Evolutionary conservation across 2,797 vertebrate species (phyloP), one percentile per base, ranked within the genome.

Genomic region (Phoxinus dragarum): DNA sequence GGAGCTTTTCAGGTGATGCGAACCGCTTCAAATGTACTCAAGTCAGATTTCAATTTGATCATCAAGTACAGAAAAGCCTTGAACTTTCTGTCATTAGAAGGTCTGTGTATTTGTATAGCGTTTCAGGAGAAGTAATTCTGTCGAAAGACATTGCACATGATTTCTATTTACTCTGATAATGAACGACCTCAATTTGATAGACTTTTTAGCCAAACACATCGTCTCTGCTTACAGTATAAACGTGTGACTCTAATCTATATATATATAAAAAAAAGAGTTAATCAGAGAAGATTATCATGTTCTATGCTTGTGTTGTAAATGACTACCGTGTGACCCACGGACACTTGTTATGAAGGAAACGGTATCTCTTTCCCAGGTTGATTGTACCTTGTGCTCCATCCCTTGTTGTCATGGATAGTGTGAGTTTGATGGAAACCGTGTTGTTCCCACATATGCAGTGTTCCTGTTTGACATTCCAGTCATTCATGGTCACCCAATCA

Each of bases 391-490:
- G 61, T 84, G 10, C 17, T 44, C 16, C 10, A 61, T 54, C 40
- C 72, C 54, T 72, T 76, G 64, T 87, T 86, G 73, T 86, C 68
- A 40, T 42, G 56, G 52, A 75, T 72, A 14, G 66, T 81, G 52
- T 61, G 84, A 78, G 80, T 54, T 68, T 61, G 54, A 44, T 84
- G 66, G 10, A 69, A 75, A 56, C 52, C 2, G 71, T 12, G 38
- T 54, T 79, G 4, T 89, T 89, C 84, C 84, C 88, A 89, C 61
- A 67, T 73, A 84, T 47, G 21, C 56, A 11, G 11, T 12, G 23
- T 75, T 84, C 81, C 84, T 81, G 84, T 86, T 81, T 86, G 81
- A 67, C 88, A 85, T 84, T 80, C 82, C 88, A 84, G 67, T 52
- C 71, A 78, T 68, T 68, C 36, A 56, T 23, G 17, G 21, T 3